Evolutionary conservation across 2,113 vertebrate species (phyloP).

Genomic region (rat (Rattus norvegicus)): GRCr8 NC_086026.1:116485001-116485500

Average conservation of each 20-base stretch:
- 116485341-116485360: constrained; percentile 40
- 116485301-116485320: constrained; percentile 27
- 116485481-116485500: not conserved
- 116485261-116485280: not conserved
- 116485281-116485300: not conserved
- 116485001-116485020: constrained; percentile 42
- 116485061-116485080: not conserved
- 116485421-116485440: not conserved
- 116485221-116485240: constrained; percentile 33
- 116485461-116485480: not conserved
- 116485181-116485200: not conserved
- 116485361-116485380: constrained; percentile 18
- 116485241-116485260: constrained; percentile 21
- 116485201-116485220: not conserved
- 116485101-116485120: constrained; percentile 30
- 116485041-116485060: not conserved
- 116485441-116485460: constrained; percentile 11
- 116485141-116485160: not conserved
- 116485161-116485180: not conserved
- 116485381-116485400: not conserved
- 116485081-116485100: not conserved
- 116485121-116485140: constrained; percentile 12
- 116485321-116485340: constrained; percentile 7
- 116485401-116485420: not conserved
- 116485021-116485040: not conserved